phyloP scores from a whole-genome alignment of 2,888 invertebrate genomes.

The Erynnis tages region DNA sequence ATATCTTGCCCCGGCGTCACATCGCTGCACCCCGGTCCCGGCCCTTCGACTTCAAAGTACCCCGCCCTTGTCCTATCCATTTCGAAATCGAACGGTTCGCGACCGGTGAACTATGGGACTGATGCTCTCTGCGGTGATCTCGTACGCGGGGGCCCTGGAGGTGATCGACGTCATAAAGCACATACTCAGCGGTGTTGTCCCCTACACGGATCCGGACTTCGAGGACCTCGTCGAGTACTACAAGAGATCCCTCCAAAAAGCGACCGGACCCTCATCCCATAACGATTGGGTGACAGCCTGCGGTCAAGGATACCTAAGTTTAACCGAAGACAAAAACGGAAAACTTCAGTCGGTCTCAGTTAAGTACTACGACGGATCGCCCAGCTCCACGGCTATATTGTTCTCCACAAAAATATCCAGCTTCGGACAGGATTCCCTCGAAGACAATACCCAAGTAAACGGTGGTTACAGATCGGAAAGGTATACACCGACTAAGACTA shows the following conservation, averaged over 20 bases:
- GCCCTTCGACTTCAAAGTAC: slow-evolving; percentile 45
- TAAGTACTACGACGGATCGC: slow-evolving; percentile 66
- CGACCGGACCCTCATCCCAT: slow-evolving; percentile 46
- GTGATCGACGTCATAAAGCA: slow-evolving; percentile 81
- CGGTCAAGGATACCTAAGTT: slow-evolving; percentile 70
- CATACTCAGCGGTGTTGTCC: slow-evolving; percentile 69
- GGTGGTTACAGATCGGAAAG: slow-evolving; percentile 67
- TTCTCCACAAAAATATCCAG: slow-evolving; percentile 80
- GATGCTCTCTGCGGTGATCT: slow-evolving; percentile 86
- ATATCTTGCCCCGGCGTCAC: slow-evolving; percentile 73
- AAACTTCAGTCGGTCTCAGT: slow-evolving; percentile 63
- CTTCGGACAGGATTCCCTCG: slow-evolving; percentile 74
- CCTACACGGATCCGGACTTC: slow-evolving; percentile 64
- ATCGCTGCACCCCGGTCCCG: slow-evolving; percentile 69
- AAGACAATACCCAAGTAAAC: slow-evolving; percentile 59
- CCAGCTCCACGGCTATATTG: slow-evolving; percentile 67
- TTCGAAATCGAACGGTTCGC: slow-evolving; percentile 29
- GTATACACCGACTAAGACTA: slow-evolving; percentile 72
- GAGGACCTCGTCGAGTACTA: slow-evolving; percentile 67
- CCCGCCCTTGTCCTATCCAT: slow-evolving; percentile 40
- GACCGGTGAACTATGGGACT: slow-evolving; percentile 83
- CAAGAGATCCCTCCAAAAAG: slow-evolving; percentile 56
- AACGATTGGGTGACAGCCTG: slow-evolving; percentile 62
- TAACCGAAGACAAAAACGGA: slow-evolving; percentile 63
- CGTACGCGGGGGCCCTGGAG: slow-evolving; percentile 89